phyloP scores from a whole-genome alignment of 2,888 invertebrate species.

The Rhagonycha fulva region DNA sequence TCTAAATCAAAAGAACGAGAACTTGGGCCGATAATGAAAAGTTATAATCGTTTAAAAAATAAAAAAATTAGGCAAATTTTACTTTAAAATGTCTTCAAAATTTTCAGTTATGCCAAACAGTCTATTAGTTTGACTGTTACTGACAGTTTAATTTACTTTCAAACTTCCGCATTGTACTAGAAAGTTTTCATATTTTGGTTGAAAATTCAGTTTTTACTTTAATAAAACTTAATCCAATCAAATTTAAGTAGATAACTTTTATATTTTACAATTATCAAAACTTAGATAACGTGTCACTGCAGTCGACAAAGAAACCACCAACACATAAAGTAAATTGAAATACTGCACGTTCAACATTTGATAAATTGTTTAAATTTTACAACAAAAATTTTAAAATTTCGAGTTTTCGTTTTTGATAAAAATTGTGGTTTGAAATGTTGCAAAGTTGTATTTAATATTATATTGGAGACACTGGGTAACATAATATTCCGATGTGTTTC shows the following conservation, averaged over 20 bases:
- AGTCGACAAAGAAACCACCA: background rate
- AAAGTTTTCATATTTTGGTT: slow-evolving; percentile 4
- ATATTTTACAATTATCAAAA: background rate
- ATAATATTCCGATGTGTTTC: background rate
- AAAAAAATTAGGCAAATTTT: background rate
- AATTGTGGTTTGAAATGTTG: background rate
- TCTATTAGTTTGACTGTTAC: slow-evolving; percentile 2
- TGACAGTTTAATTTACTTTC: slow-evolving; percentile 4
- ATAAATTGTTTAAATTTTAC: background rate
- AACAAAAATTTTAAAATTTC: background rate
- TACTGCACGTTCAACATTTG: background rate
- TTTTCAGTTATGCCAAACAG: slow-evolving; percentile 2
- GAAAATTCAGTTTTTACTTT: background rate
- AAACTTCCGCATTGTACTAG: background rate
- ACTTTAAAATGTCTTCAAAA: background rate
- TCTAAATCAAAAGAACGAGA: background rate
- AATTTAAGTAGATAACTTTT: background rate
- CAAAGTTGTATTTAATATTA: too few species aligned
- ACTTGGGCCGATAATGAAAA: background rate
- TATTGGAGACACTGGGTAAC: background rate
- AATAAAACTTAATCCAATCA: slow-evolving; percentile 1
- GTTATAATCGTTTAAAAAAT: background rate
- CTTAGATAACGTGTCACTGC: background rate
- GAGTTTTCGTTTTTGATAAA: background rate
- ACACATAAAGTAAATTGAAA: background rate